Evolutionary conservation across 2,888 invertebrate species (phyloP), one percentile per base, ranked within the genome.

Genomic region (Schizaphis graminum): DNA sequence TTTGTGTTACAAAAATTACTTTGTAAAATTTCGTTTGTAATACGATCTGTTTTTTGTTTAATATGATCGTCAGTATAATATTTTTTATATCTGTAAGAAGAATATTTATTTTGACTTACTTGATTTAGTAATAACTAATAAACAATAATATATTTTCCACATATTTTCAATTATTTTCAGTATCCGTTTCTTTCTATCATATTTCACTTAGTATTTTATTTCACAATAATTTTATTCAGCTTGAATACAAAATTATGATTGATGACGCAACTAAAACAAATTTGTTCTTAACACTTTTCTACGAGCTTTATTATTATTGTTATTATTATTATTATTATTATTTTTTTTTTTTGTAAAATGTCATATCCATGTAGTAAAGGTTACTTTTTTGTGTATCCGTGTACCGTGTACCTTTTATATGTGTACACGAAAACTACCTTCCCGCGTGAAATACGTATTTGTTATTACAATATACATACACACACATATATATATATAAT

Each of bases 211-310:
- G 7, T 67, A 21, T 67, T 67, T 67, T 67, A 67, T 67, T 35
- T 35, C 5, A 67, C 28, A 61, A 44, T 90, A 61, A 61, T 90
- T 61, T 47, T 44, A 90, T 90, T 44, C 61, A 28, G 28, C 61
- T 61, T n/a, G 61, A 49, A 13, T n/a, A 49, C 13, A 77, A 67
- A 90, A 90, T 44, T 61, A 89, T 89, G 89, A 89, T 89, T 89
- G 57, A 89, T 89, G 61, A 44, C 67, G n/a, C 28, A 44, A 56
- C 26, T 44, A 44, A 44, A 89, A 61, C 10, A 41, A 89, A 57
- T 89, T 28, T 57, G 41, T 89, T 89, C 89, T 89, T 89, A 44
- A 90, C 28, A 90, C 47, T 90, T 47, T 67, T 47, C n/a, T 41
- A 11, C 11, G 67, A 89, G 41, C 57, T 89, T 41, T 67, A 24